phyloP scores from a whole-genome alignment of 1,140 invertebrate genomes.

The Aphaenogaster ashmeadi region DNA sequence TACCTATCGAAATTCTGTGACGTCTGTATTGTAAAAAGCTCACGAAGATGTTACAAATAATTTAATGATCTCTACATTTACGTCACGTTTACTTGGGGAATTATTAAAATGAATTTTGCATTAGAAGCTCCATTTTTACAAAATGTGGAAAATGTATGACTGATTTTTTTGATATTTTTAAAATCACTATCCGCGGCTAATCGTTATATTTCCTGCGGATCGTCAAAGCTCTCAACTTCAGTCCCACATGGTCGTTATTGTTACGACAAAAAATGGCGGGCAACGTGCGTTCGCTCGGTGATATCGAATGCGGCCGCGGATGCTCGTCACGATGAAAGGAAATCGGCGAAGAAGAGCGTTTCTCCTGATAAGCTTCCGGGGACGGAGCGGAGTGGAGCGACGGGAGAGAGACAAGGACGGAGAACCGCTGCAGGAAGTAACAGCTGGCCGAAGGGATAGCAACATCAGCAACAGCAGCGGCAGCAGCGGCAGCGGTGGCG shows the following conservation, averaged over 20 bases:
- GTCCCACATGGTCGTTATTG: background rate
- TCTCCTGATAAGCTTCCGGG: constrained; percentile 44
- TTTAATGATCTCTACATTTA: background rate
- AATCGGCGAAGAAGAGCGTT: constrained; percentile 34
- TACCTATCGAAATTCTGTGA: background rate
- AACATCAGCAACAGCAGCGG: constrained; percentile 75
- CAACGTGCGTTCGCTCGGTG: background rate
- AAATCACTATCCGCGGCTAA: background rate
- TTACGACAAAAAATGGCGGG: background rate
- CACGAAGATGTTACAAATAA: background rate
- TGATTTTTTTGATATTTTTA: background rate
- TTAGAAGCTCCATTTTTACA: background rate
- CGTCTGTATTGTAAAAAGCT: background rate
- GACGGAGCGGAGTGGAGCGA: background rate
- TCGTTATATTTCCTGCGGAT: background rate
- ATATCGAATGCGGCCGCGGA: constrained; percentile 24
- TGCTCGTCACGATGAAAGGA: constrained; percentile 53
- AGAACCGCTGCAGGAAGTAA: constrained; percentile 81
- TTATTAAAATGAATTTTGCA: background rate
- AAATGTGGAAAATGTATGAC: background rate
- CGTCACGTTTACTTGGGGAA: background rate
- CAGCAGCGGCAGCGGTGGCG: constrained; percentile 63
- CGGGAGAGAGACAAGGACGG: constrained; percentile 42
- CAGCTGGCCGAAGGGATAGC: constrained; percentile 82
- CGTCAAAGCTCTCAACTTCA: background rate